Evolutionary conservation across 1,140 invertebrate species (phyloP), one percentile per base, ranked within the genome.

Genomic region (Drosophila takahashii): DNA sequence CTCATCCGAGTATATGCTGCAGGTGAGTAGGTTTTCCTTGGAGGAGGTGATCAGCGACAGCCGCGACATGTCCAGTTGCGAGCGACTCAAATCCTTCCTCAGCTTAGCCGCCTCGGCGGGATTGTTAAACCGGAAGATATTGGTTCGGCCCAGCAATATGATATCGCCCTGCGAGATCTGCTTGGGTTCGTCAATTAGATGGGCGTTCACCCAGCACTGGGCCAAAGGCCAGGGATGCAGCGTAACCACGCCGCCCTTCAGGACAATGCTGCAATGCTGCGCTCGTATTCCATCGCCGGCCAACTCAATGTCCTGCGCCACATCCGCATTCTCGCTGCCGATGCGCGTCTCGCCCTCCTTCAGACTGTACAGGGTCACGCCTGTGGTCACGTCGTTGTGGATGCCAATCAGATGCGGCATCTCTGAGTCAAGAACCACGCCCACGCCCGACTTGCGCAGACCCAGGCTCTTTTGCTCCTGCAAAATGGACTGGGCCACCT

Each of bases 61-160:
- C 22, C 96, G 93, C 16, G 96, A 97, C 42, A 97, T 93, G 93
- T 96, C 96, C 90, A 95, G 93, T 76, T 94, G 94, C 22, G 95
- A 94, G 8, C 94, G 94, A 73, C 94, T 94, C 93, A 84, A 95
- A 94, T 90, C 95, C 94, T 92, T 95, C 37, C 97, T 94, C 45
- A 98, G 92, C 91, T 97, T 96, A 11, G 97, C 97, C 11, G 97
- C 97, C 92, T 98, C 97, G 0, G 94, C 96, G 26, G 97, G 97
- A 93, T 98, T 97, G 93, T 98, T 98, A 92, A 97, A 98, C 36
- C 97, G 95, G 92, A 98, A 98, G 94, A 98, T 97, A 92, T 97
- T 98, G 41, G 96, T 97, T 69, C 96, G 95, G 3, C 97, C 97
- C 16, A 98, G 93, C 27, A 98, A 93, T 32, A 98, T 96, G 29